Conservation (phyloP, 1,140 invertebrate genomes). For the Batillaria attramentaria region DNA sequence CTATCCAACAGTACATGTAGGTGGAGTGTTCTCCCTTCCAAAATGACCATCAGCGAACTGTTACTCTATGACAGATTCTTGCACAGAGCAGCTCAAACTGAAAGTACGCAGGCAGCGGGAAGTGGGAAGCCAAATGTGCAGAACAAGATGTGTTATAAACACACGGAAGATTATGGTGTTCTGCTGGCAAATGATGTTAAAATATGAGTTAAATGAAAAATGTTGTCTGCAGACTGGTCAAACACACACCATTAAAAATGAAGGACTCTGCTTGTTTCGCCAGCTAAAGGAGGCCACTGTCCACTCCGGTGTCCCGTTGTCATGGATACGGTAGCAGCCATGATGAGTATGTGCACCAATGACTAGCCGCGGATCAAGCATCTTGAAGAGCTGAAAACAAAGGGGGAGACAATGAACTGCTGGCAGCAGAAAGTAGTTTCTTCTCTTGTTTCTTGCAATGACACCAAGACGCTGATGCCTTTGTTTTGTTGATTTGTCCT, state of each 20-base stretch:
- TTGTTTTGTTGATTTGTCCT: too few relatives aligned
- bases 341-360: conserved; percentile 95
- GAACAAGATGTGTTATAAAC: neutral
- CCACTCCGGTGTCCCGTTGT: conserved; percentile 72
- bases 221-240: neutral
- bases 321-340: conserved; percentile 63
- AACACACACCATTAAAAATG: conserved; percentile 89
- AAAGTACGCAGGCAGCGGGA: neutral
- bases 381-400: conserved; percentile 76
- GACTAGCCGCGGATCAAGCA: conserved; percentile 85
- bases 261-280: conserved; percentile 93
- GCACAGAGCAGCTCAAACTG: neutral
- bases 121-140: neutral
- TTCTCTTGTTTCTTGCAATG: too few relatives aligned
- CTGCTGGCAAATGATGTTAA: neutral
- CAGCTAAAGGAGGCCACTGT: conserved; percentile 95
- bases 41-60: too few relatives aligned
- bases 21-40: too few relatives aligned
- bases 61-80: too few relatives aligned
- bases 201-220: neutral
- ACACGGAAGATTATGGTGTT: neutral
- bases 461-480: too few relatives aligned
- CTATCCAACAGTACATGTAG: too few relatives aligned
- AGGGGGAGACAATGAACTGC: too few relatives aligned
- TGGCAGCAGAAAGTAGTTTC: too few relatives aligned